These are phyloP conservation scores for Naja naja DNA, from an alignment of 2,113 vertebrate genomes.

Conservation along the genomic window DNA sequence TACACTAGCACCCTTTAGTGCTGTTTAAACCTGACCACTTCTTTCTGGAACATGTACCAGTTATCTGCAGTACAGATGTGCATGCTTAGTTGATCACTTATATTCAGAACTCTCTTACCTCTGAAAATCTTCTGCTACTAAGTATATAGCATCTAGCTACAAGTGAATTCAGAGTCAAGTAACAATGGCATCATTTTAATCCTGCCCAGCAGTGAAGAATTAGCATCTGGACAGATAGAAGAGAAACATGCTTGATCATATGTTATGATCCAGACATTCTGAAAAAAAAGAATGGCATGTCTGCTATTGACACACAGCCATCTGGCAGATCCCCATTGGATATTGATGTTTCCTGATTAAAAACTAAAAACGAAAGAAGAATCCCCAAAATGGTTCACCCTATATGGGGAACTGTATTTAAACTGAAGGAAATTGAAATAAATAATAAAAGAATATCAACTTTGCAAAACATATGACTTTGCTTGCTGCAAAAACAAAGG, in stretches of 20 bases:
- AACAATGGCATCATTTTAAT: not conserved
- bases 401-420: not conserved
- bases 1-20: not conserved
- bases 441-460: not conserved
- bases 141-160: not conserved
- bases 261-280: not conserved
- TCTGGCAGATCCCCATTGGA: not conserved
- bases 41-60: not conserved
- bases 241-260: not conserved
- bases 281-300: not conserved
- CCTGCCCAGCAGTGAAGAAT: not conserved
- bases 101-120: not conserved
- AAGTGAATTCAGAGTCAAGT: not conserved
- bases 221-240: not conserved
- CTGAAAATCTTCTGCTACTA: not conserved
- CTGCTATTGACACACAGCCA: not conserved
- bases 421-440: not conserved
- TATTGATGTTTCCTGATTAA: not conserved
- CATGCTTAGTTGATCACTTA: rapidly evolving
- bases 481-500: not conserved
- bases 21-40: not conserved
- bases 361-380: not conserved
- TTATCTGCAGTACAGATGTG: not conserved
- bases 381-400: not conserved
- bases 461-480: not conserved